Evolutionary conservation across 2,797 vertebrate species (phyloP).

Genomic region (Heterohyrax brucei): DNA sequence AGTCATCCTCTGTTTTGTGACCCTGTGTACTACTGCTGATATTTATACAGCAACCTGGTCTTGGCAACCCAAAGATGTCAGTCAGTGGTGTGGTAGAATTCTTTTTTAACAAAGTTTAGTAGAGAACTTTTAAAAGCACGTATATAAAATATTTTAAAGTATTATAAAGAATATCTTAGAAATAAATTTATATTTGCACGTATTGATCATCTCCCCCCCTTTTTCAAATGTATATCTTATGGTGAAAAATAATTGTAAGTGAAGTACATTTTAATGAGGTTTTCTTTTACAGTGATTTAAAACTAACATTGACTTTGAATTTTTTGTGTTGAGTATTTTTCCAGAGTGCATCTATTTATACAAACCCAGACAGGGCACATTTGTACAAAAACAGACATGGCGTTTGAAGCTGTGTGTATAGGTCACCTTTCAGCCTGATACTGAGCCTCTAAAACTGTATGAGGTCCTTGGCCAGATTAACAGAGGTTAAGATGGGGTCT

Average conservation of each 20-base stretch:
- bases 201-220: neutral
- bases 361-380: neutral
- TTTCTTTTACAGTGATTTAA: slow-evolving; percentile 64
- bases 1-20: too few species aligned
- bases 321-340: slow-evolving; percentile 62
- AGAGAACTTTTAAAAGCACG: slow-evolving; percentile 34
- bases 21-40: too few species aligned
- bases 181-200: slow-evolving; percentile 51
- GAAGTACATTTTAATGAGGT: slow-evolving; percentile 54
- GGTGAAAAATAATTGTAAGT: slow-evolving; percentile 50
- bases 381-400: neutral
- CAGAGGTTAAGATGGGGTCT: too few species aligned
- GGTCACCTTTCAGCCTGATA: neutral
- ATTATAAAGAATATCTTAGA: slow-evolving; percentile 42
- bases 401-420: neutral
- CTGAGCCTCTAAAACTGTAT: too few species aligned
- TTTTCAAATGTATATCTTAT: slow-evolving; percentile 62
- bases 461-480: too few species aligned
- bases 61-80: too few species aligned
- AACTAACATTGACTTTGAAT: slow-evolving; percentile 51
- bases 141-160: slow-evolving; percentile 68
- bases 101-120: neutral
- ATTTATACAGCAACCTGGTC: too few species aligned
- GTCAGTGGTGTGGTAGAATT: too few species aligned
- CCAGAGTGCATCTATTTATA: slow-evolving; percentile 55